phyloP scores from a whole-genome alignment of 2,113 vertebrate genomes.

The Stomatorhinus ivindoensis region DNA sequence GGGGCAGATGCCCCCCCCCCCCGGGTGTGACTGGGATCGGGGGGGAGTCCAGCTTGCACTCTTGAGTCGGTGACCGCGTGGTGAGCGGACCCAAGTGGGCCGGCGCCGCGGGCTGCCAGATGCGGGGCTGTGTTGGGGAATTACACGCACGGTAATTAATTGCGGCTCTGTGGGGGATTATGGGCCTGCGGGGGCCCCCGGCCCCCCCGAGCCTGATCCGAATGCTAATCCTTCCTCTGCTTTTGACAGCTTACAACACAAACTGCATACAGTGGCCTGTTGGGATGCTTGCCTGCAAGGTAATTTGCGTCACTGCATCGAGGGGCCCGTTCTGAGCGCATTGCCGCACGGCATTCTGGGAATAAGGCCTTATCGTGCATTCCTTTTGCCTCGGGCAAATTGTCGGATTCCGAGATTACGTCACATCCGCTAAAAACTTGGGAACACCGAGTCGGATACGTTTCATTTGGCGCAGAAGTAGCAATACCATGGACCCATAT shows the following conservation, averaged over 20 bases:
- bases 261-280: neutral
- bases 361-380: neutral
- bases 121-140: neutral
- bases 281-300: neutral
- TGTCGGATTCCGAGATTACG: too few species aligned
- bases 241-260: neutral
- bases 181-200: neutral
- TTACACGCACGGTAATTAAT: conserved; percentile 7
- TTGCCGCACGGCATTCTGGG: neutral
- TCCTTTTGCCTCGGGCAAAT: too few species aligned
- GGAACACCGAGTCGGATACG: too few species aligned
- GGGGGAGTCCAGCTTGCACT: neutral
- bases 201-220: neutral
- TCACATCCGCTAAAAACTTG: too few species aligned
- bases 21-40: neutral
- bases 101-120: neutral
- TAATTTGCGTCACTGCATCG: neutral
- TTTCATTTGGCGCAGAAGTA: too few species aligned
- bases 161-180: neutral
- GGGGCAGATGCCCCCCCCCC: too few species aligned
- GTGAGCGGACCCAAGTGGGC: neutral
- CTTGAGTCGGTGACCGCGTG: neutral
- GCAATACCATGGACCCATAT: too few species aligned
- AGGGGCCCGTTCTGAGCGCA: neutral
- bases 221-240: neutral